Conservation (phyloP, 2,888 invertebrate species). For the Rhorus exstirpatorius region DNA sequence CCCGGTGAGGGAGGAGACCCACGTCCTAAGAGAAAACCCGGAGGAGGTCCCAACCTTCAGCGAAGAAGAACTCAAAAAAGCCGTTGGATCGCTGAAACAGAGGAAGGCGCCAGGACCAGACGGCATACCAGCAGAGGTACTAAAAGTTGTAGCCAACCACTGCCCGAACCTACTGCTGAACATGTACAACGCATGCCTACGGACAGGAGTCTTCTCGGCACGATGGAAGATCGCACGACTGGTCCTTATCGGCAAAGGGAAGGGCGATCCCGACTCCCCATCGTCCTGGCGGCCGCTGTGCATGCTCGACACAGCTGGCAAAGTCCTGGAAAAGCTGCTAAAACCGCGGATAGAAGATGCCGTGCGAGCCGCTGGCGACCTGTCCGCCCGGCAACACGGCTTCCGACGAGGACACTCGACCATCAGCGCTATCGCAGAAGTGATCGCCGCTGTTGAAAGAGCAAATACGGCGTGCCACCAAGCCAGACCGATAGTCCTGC, state of each 20-base stretch:
- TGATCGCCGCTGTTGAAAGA: conserved; percentile 38
- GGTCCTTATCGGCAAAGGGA: conserved; percentile 47
- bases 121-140: too few species aligned
- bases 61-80: background rate
- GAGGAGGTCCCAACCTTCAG: background rate
- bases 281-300: conserved; percentile 74
- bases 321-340: conserved; percentile 69
- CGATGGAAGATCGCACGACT: conserved; percentile 38
- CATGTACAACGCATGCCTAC: too few species aligned
- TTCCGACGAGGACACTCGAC: conserved; percentile 68
- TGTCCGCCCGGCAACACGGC: conserved; percentile 63
- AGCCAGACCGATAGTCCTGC: conserved; percentile 31
- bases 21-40: conserved; percentile 47
- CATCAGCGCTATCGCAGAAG: conserved; percentile 33
- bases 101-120: background rate
- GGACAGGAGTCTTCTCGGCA: conserved; percentile 44
- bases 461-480: conserved; percentile 45
- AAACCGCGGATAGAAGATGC: conserved; percentile 55
- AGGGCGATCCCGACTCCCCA: conserved; percentile 58
- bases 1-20: conserved; percentile 16
- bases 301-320: conserved; percentile 57
- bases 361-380: conserved; percentile 59
- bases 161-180: too few species aligned
- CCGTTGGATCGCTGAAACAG: background rate
- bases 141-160: background rate